Percentiles rank a stretch among this genome's conserved stretches.
These are phyloP conservation scores for Mnemiopsis leidyi DNA, from an alignment of 37 sponge, comb jelly and placozoan species.

Conservation along the genomic window DNA sequence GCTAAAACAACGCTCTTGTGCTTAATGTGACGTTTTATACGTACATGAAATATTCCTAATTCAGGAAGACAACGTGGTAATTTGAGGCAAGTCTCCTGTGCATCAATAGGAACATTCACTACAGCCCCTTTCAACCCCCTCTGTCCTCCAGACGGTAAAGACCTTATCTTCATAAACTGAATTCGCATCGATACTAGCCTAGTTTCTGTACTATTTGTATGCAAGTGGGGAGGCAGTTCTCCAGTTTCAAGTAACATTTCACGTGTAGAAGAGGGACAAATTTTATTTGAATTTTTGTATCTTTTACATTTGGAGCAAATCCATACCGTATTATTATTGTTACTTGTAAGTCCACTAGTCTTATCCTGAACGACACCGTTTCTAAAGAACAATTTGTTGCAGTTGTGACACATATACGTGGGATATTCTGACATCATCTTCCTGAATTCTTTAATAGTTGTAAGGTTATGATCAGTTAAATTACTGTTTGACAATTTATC, in stretches of 20 bases:
- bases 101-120: conserved; percentile 32
- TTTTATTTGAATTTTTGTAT: neutral
- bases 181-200: neutral
- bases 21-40: neutral
- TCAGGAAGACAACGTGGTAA: neutral
- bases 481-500: no score
- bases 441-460: no score
- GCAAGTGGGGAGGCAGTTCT: neutral
- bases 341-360: no score
- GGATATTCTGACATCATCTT: neutral
- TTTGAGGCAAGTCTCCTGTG: neutral
- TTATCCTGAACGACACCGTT: neutral
- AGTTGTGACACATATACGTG: neutral
- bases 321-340: no score
- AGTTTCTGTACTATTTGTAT: conserved; percentile 6
- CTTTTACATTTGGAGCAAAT: neutral
- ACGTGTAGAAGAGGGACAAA: neutral
- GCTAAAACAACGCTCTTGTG: neutral
- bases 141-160: conserved; percentile 30
- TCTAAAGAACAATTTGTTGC: neutral
- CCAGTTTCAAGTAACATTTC: conserved; percentile 3
- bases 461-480: no score
- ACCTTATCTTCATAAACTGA: conserved; percentile 37
- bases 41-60: neutral
- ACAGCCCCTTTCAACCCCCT: conserved; percentile 3